These are phyloP conservation scores for Incurvaria masculella DNA, from an alignment of 2,888 invertebrate species.

Conservation along the genomic window DNA sequence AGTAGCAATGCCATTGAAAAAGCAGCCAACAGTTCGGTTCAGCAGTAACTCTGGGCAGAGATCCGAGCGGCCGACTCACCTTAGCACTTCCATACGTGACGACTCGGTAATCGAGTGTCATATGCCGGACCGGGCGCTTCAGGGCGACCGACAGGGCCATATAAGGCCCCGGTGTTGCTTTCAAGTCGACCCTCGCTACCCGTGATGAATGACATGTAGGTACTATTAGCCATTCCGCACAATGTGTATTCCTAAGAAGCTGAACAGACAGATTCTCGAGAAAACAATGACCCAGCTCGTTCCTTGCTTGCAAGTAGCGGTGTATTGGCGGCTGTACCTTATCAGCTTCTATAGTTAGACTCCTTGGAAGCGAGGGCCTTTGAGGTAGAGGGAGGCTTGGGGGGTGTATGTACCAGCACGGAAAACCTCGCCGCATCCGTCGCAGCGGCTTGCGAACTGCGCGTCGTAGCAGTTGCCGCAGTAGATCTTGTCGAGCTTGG, in stretches of 20 bases:
- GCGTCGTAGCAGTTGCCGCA: conserved; percentile 99
- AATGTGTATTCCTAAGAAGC: too few relatives aligned
- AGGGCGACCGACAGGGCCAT: conserved; percentile 18
- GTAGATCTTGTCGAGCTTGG: conserved; percentile 98
- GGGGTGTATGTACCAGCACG: conserved; percentile 81
- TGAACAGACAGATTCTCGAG: too few relatives aligned
- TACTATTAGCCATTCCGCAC: too few relatives aligned
- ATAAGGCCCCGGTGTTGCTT: conserved; percentile 23
- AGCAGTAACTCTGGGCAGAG: conserved; percentile 5
- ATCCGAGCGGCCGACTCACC: conserved; percentile 26
- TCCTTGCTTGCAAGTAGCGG: too few relatives aligned
- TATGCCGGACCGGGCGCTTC: background rate
- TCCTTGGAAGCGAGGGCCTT: too few relatives aligned
- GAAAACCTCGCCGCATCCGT: conserved; percentile 98
- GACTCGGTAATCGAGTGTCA: conserved; percentile 16
- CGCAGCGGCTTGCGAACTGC: conserved; percentile 98
- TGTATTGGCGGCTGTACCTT: too few relatives aligned
- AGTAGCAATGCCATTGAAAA: conserved; percentile 31
- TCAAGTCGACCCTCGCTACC: conserved; percentile 3
- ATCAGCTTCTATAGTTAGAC: too few relatives aligned
- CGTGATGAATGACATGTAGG: background rate
- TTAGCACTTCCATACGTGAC: conserved; percentile 33
- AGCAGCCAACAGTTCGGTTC: conserved; percentile 35
- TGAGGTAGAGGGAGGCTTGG: conserved; percentile 3
- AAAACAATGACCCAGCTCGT: too few relatives aligned